Evolutionary conservation across 2,797 vertebrate genomes (phyloP).

Genomic region (Manis javanica): DNA sequence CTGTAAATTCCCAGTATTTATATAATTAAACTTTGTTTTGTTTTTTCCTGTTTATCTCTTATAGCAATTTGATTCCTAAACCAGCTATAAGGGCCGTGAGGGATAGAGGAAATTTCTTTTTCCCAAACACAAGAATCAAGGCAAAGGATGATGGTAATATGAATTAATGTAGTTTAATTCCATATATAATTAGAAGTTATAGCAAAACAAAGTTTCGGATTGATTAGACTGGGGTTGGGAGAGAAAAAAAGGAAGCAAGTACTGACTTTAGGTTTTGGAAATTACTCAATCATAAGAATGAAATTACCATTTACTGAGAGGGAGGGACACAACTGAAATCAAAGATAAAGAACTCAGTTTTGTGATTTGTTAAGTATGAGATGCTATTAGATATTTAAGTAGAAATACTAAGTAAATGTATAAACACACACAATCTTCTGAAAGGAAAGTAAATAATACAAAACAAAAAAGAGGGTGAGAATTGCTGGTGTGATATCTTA

Average conservation of each 20-base stretch:
- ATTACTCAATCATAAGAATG: neutral
- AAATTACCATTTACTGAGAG: neutral
- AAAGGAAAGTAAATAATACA: neutral
- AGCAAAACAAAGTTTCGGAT: neutral
- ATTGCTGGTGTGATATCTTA: neutral
- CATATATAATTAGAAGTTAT: neutral
- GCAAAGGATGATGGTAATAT: neutral
- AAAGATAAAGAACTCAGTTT: neutral
- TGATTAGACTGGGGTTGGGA: neutral
- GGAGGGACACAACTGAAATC: neutral
- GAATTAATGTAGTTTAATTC: neutral
- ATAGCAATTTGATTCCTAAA: too few species aligned
- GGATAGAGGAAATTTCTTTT: too few species aligned
- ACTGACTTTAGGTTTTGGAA: neutral
- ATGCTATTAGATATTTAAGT: neutral
- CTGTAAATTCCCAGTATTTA: too few species aligned
- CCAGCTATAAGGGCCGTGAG: too few species aligned
- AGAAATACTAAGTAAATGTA: neutral
- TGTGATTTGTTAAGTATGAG: neutral
- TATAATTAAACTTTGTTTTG: too few species aligned
- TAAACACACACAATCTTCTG: neutral
- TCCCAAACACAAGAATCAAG: neutral
- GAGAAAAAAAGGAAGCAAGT: neutral
- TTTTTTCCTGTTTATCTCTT: too few species aligned
- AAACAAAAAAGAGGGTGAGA: neutral